Conservation (phyloP, 2,797 vertebrate species). For the Mastacembelus armatus region DNA sequence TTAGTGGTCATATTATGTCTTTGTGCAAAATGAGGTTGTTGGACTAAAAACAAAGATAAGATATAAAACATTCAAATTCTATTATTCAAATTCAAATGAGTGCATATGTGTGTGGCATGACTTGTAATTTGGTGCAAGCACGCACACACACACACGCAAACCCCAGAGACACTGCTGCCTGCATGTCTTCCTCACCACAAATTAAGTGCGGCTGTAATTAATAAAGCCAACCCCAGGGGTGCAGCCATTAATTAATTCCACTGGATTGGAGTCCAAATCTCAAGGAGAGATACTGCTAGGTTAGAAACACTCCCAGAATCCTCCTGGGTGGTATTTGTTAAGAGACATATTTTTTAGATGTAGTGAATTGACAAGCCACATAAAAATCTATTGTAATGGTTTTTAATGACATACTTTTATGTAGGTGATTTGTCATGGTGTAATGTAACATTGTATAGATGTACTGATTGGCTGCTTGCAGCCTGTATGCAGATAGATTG, state of each 20-base stretch:
- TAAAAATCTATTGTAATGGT: neutral
- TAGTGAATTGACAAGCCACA: too few species aligned
- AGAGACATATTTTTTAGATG: constrained; percentile 21
- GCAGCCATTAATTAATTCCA: constrained; percentile 80
- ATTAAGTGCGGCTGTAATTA: constrained; percentile 81
- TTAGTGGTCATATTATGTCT: too few species aligned
- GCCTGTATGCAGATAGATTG: neutral
- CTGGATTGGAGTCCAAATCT: constrained; percentile 69
- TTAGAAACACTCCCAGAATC: constrained; percentile 42
- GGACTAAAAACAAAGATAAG: too few species aligned
- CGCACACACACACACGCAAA: constrained; percentile 11
- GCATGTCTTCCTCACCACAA: constrained; percentile 67
- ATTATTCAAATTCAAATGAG: too few species aligned
- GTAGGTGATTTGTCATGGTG: neutral
- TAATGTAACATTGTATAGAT: neutral
- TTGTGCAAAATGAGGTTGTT: too few species aligned
- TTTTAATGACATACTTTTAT: neutral
- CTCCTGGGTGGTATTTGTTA: constrained; percentile 39
- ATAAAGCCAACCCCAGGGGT: constrained; percentile 77
- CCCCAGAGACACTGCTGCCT: constrained; percentile 43
- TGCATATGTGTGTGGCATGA: constrained; percentile 22
- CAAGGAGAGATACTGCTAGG: constrained; percentile 51
- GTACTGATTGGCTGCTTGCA: too few species aligned
- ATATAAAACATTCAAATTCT: too few species aligned
- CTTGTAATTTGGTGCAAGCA: constrained; percentile 46